Evolutionary conservation across 2,113 vertebrate species (phyloP).

Genomic region (Turnix velox): DNA sequence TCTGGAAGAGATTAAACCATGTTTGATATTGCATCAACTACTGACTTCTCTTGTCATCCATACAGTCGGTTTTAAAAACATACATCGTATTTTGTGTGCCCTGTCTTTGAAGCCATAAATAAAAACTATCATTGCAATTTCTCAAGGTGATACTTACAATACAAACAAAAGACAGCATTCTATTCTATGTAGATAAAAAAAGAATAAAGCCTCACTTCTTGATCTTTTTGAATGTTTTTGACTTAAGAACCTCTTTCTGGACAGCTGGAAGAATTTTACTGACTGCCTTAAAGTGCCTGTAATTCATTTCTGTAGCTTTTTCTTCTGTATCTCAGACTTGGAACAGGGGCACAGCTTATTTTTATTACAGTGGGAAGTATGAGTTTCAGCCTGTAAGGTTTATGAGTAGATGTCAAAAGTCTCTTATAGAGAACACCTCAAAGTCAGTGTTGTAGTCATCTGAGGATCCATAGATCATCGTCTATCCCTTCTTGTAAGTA

Average conservation of each 20-base stretch:
- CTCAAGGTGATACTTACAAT: neutral
- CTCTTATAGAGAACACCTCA: neutral
- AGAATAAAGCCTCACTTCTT: neutral
- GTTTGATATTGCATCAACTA: neutral
- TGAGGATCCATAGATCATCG: neutral
- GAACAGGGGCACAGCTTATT: neutral
- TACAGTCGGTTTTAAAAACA: neutral
- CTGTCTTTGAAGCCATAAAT: neutral
- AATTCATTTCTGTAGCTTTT: neutral
- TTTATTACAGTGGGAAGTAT: neutral
- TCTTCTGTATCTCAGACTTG: neutral
- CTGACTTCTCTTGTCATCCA: neutral
- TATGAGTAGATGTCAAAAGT: neutral
- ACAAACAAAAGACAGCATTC: neutral
- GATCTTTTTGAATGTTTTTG: neutral
- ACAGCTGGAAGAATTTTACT: neutral
- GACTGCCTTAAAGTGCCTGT: neutral
- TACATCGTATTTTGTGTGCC: neutral
- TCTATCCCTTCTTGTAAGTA: neutral
- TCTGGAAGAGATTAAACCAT: neutral
- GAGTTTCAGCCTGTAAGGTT: neutral
- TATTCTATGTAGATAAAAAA: neutral
- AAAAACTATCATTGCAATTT: neutral
- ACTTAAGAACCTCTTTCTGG: neutral
- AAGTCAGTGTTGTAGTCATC: neutral